Evolutionary conservation across 2,797 vertebrate species (phyloP).

Genomic region (Acipenser transmontanus): DNA sequence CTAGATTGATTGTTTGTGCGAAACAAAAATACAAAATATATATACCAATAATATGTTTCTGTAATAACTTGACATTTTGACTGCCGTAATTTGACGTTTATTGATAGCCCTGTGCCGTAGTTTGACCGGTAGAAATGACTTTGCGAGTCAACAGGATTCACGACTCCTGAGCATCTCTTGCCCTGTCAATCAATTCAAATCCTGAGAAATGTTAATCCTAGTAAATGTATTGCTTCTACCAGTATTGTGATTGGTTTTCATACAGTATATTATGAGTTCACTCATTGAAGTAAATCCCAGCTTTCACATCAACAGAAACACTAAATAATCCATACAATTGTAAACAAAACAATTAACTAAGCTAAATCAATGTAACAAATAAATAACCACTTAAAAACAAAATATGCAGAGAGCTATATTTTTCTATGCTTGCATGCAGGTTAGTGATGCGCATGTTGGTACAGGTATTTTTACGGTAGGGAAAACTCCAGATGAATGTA

Average conservation of each 20-base stretch:
- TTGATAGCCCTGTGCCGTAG: too few species aligned
- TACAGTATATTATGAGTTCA: slow-evolving; percentile 12
- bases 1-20: slow-evolving; percentile 30
- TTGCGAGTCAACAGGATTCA: slow-evolving; percentile 19
- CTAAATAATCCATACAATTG: too few species aligned
- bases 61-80: slow-evolving; percentile 27
- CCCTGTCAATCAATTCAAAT: slow-evolving; percentile 15
- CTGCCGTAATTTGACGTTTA: slow-evolving; percentile 1
- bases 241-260: slow-evolving; percentile 8
- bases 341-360: too few species aligned
- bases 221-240: slow-evolving; percentile 24
- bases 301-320: neutral
- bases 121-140: neutral
- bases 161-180: slow-evolving; percentile 13
- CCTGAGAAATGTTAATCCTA: slow-evolving; percentile 20
- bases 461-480: too few species aligned
- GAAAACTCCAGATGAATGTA: too few species aligned
- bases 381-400: too few species aligned
- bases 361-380: too few species aligned
- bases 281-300: slow-evolving; percentile 9
- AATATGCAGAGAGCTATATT: too few species aligned
- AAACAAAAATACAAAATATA: slow-evolving; percentile 7
- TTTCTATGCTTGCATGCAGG: too few species aligned
- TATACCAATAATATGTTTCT: slow-evolving; percentile 25
- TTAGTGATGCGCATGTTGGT: too few species aligned